Conservation (phyloP, 2,113 vertebrate species). For the Dinomys branickii region DNA sequence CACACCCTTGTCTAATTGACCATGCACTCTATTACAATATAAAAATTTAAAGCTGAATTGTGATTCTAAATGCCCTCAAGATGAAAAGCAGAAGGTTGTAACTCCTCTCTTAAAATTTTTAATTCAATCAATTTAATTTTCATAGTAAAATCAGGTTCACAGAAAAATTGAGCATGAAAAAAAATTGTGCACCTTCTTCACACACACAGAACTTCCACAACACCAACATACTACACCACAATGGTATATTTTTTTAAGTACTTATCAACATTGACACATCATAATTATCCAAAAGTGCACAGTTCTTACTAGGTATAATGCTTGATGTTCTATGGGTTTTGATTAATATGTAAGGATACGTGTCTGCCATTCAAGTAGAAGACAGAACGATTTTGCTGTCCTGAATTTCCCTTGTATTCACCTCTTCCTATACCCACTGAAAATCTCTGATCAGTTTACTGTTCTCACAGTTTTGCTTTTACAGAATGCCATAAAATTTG, state of each 20-base stretch:
- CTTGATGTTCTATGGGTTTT: background rate
- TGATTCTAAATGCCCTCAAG: conserved; percentile 41
- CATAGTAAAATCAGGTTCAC: background rate
- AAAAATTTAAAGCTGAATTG: conserved; percentile 64
- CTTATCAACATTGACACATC: background rate
- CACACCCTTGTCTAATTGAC: conserved; percentile 68
- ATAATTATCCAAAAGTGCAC: background rate
- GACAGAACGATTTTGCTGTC: background rate
- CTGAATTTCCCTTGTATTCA: background rate
- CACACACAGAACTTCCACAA: background rate
- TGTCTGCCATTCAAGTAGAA: background rate
- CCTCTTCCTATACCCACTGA: too few species aligned
- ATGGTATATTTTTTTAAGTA: background rate
- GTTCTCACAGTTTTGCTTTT: background rate
- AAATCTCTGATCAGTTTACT: background rate
- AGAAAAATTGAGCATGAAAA: background rate
- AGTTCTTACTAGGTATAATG: background rate
- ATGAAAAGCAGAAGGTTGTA: background rate
- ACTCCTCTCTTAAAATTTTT: background rate
- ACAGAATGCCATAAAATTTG: background rate
- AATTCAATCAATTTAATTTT: background rate
- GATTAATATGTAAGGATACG: background rate
- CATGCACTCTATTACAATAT: conserved; percentile 70
- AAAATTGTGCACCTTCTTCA: background rate
- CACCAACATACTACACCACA: background rate